Percentiles rank a stretch among this genome's conserved stretches.
Conservation (phyloP, 2,113 vertebrate species). For the Notiomystis cincta region DNA sequence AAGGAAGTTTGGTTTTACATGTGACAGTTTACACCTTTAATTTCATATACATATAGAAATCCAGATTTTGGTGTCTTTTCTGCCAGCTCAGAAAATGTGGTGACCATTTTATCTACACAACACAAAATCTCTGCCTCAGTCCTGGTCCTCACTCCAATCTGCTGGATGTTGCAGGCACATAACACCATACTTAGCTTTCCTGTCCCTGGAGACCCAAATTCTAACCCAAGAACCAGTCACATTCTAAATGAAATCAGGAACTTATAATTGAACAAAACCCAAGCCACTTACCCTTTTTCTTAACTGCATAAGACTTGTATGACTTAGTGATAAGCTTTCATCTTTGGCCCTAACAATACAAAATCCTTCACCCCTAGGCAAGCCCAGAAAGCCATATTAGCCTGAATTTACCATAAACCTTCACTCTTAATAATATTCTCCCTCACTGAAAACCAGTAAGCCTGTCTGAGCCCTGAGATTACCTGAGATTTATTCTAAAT, state of each 20-base stretch:
- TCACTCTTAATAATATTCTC: background rate
- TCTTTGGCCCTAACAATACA: background rate
- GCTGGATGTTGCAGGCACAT: background rate
- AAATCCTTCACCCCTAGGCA: background rate
- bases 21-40: background rate
- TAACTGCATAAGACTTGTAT: background rate
- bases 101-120: background rate
- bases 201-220: background rate
- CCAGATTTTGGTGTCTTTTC: background rate
- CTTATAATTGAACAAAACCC: background rate
- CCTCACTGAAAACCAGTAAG: background rate
- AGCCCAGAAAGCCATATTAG: background rate
- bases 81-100: background rate
- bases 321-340: background rate
- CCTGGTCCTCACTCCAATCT: background rate
- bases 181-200: background rate
- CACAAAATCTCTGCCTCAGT: background rate
- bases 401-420: background rate
- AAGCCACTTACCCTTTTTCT: background rate
- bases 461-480: constrained; percentile 14
- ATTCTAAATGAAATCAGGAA: background rate
- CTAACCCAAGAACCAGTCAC: background rate
- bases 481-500: constrained; percentile 30
- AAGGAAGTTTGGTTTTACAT: background rate
- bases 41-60: background rate